Evolutionary conservation across 2,797 vertebrate genomes (phyloP).

Genomic region (Typhlichthys subterraneus): DNA sequence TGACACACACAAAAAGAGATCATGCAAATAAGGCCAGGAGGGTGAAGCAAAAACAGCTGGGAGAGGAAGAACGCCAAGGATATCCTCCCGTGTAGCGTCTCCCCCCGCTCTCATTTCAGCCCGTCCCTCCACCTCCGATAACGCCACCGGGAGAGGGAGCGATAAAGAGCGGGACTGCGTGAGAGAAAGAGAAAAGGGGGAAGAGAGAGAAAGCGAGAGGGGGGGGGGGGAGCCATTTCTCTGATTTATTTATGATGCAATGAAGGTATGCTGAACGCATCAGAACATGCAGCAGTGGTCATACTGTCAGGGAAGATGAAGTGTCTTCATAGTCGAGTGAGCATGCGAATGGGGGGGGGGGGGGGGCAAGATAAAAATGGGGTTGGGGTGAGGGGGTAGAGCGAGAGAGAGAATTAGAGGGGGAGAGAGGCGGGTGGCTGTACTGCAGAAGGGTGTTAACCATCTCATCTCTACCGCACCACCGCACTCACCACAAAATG

Average conservation of each 20-base stretch:
- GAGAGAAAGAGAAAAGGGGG: slow-evolving; percentile 67
- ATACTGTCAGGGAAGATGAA: slow-evolving; percentile 96
- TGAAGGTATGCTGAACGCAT: slow-evolving; percentile 95
- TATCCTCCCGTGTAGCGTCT: slow-evolving; percentile 63
- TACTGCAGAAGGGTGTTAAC: slow-evolving; percentile 84
- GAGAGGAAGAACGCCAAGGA: slow-evolving; percentile 54
- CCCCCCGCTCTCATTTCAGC: slow-evolving; percentile 54
- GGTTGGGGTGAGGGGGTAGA: slow-evolving; percentile 44
- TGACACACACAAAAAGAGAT: slow-evolving; percentile 64
- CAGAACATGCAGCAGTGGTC: slow-evolving; percentile 95
- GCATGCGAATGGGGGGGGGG: slow-evolving; percentile 71
- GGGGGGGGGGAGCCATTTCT: slow-evolving; percentile 86
- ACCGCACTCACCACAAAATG: slow-evolving; percentile 77
- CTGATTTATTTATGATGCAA: slow-evolving; percentile 99
- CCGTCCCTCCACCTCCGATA: slow-evolving; percentile 77
- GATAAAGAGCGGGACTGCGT: slow-evolving; percentile 61
- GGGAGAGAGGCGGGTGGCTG: slow-evolving; percentile 65
- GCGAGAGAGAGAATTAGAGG: slow-evolving; percentile 67
- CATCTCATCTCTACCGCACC: slow-evolving; percentile 83
- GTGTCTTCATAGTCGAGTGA: slow-evolving; percentile 92
- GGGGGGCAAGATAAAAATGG: slow-evolving; percentile 64
- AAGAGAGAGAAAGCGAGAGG: slow-evolving; percentile 8
- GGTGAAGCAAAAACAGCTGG: slow-evolving; percentile 42
- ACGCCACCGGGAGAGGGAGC: slow-evolving; percentile 48
- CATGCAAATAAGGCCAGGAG: slow-evolving; percentile 61